Evolutionary conservation across 2,888 invertebrate species (phyloP).

Genomic region (Drosophila koepferae): DNA sequence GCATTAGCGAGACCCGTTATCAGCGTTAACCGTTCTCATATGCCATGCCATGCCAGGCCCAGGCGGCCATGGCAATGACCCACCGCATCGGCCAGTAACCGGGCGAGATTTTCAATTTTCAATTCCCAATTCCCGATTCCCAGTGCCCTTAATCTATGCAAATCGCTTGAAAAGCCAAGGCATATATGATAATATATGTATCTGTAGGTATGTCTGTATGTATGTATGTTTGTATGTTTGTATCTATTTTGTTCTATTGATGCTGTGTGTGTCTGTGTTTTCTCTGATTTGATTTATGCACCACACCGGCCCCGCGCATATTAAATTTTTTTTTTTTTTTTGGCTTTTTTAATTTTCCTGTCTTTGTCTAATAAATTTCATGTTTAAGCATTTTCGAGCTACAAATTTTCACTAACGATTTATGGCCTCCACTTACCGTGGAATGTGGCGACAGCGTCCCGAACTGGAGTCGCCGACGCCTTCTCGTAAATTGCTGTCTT

Average conservation of each 20-base stretch:
- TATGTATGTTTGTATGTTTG: conserved; percentile 6
- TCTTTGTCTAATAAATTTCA: conserved; percentile 69
- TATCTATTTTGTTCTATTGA: conserved; percentile 15
- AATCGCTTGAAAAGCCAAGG: conserved; percentile 43
- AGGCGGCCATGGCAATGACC: conserved; percentile 46
- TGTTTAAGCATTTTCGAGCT: conserved; percentile 72
- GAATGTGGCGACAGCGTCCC: conserved; percentile 65
- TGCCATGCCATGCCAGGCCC: conserved; percentile 29
- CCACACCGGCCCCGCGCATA: conserved; percentile 11
- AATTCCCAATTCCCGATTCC: neutral
- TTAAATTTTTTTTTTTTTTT: conserved; percentile 40
- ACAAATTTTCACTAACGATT: conserved; percentile 64
- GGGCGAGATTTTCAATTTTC: conserved; percentile 5
- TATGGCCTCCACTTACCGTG: conserved; percentile 62
- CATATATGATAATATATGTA: neutral
- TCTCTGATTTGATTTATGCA: conserved; percentile 25
- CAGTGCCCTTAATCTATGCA: conserved; percentile 53
- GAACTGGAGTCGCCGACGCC: conserved; percentile 59
- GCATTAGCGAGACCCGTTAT: conserved; percentile 56
- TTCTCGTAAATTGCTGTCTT: conserved; percentile 42
- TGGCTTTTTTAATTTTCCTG: conserved; percentile 58
- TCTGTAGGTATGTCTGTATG: conserved; percentile 19
- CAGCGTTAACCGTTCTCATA: conserved; percentile 50
- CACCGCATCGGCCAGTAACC: conserved; percentile 46
- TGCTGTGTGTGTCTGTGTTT: conserved; percentile 1